Base-by-base conservation (phyloP, 2,888 invertebrate genomes). In the Lysandra coridon region DNA sequence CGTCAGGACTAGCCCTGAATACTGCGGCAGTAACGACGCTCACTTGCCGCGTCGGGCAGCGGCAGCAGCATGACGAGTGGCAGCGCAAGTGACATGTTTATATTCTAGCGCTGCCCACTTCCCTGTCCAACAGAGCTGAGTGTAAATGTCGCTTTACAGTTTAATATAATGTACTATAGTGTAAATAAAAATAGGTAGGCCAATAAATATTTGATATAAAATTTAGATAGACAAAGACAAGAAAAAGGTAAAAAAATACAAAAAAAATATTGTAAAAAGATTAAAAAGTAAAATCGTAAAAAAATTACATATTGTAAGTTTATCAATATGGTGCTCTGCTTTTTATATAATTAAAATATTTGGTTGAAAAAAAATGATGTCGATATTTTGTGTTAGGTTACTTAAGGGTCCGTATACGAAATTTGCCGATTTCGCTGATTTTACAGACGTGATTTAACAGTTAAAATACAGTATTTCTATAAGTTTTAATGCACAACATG, bases 131-230 rank as follows among this genome's bases (percentile, higher is more conserved):
- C 49, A 49, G 49, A 49, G 49, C 49, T 12, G 49, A 49, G 49
- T 49, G 49, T 49, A 49, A 49, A 49, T 49, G 49, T 49, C 49
- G 49, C 49, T 49, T 49, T 12, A 37, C 17, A 75, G 90, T 89
- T 4, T 76, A 76, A 5, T 33, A 17, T 57, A 57, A 76, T 76
- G 53, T 88, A 84, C 80, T 73, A 53, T 76, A 57, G 76, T 76
- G 76, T 76, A 76, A 23, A 76, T 57, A 57, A 33, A 49, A 49
- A 49, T 77, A 79, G 76, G 76, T 75, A 79, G 62, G 64, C 6
- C 73, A 60, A 62, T 37, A 62, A 62, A 49, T 23, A 74, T 74
- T 74, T 74, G 33, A 77, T 79, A 79, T 73, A 57, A 57, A 4
- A 57, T 57, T 53, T 78, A 78, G 73, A 73, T 78, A 78, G 73